phyloP scores from a whole-genome alignment of 2,888 invertebrate species.

The Aromia moschata region DNA sequence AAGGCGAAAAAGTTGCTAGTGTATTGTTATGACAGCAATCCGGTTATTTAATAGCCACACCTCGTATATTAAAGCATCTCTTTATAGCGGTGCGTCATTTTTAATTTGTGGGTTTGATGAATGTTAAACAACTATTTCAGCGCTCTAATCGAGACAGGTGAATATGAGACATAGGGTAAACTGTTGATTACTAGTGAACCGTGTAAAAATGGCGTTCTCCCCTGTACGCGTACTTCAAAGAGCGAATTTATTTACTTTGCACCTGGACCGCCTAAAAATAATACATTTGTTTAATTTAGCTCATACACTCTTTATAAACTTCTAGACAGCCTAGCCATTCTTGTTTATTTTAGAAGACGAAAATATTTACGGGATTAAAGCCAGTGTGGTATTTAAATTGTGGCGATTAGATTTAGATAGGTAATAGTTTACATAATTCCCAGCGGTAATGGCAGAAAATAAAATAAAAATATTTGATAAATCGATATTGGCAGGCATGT shows the following conservation, averaged over 20 bases:
- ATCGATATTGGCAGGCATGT: too few species aligned
- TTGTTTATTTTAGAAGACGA: slow-evolving; percentile 7
- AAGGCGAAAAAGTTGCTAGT: too few species aligned
- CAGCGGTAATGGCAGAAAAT: too few species aligned
- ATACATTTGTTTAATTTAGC: slow-evolving; percentile 10
- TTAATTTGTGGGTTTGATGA: background rate
- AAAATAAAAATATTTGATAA: too few species aligned
- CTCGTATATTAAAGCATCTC: too few species aligned
- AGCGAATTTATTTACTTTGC: slow-evolving; percentile 5
- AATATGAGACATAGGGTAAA: background rate
- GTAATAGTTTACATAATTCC: too few species aligned
- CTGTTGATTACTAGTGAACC: background rate
- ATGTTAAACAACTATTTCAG: background rate
- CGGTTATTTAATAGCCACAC: too few species aligned
- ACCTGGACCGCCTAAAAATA: slow-evolving; percentile 12
- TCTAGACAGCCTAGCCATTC: slow-evolving; percentile 8
- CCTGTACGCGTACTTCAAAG: background rate
- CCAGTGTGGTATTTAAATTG: too few species aligned
- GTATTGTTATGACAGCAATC: too few species aligned
- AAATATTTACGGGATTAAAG: slow-evolving; percentile 14
- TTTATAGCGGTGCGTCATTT: too few species aligned
- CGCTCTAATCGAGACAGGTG: background rate
- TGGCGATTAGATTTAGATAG: too few species aligned
- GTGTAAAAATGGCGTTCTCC: background rate
- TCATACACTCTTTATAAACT: slow-evolving; percentile 9